Evolutionary conservation across 2,888 invertebrate genomes (phyloP).

Genomic region (Ormyrus pomaceus): DNA sequence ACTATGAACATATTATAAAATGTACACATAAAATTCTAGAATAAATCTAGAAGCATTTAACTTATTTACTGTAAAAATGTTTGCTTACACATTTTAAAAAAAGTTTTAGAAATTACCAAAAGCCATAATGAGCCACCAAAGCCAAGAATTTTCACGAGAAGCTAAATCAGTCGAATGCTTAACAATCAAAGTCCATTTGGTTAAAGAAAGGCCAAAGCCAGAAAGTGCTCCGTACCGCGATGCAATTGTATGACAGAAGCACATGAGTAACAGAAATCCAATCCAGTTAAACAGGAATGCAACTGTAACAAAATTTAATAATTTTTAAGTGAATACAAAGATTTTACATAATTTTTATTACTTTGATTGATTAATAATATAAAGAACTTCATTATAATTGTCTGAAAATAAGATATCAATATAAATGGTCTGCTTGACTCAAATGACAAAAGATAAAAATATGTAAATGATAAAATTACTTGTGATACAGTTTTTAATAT

Average conservation of each 20-base stretch:
- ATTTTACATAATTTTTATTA: too few species aligned
- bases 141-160: constrained; percentile 92
- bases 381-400: too few species aligned
- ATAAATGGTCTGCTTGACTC: too few species aligned
- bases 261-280: constrained; percentile 93
- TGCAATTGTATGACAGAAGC: constrained; percentile 95
- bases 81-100: constrained; percentile 3
- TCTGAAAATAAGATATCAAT: too few species aligned
- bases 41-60: too few species aligned
- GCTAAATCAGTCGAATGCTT: constrained; percentile 93
- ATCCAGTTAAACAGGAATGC: constrained; percentile 98
- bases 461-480: too few species aligned
- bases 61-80: too few species aligned
- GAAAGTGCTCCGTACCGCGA: constrained; percentile 94
- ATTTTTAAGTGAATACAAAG: not conserved
- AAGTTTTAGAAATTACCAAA: constrained; percentile 81
- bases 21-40: too few species aligned
- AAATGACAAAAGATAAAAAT: too few species aligned
- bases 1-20: too few species aligned
- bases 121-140: constrained; percentile 95
- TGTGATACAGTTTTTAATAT: too few species aligned
- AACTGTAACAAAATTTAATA: constrained; percentile 79
- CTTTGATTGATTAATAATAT: too few species aligned
- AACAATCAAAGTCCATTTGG: constrained; percentile 96
- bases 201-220: constrained; percentile 93